A percentile compares a stretch with the other conserved stretches of the same genome.
phyloP scores from a whole-genome alignment of 2,888 invertebrate species.

The Dicyrtoma fusca region DNA sequence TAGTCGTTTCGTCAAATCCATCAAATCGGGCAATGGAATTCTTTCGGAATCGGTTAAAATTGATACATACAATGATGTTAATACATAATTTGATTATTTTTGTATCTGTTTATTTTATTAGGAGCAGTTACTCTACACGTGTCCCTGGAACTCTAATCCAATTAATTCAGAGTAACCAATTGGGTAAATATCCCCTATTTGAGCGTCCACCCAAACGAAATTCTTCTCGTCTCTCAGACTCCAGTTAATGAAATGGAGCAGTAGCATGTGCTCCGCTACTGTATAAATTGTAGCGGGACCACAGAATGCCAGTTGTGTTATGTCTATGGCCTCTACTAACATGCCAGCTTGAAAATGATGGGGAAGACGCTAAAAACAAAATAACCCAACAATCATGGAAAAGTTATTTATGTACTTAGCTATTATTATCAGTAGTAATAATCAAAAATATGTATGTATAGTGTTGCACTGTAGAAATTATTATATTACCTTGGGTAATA shows the following conservation, averaged over 20 bases:
- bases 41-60: too few species aligned
- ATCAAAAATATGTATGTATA: too few species aligned
- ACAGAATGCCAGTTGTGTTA: constrained; percentile 9
- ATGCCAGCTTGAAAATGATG: constrained; percentile 23
- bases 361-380: constrained; percentile 13
- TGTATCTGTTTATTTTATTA: neutral
- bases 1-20: too few species aligned
- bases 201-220: constrained; percentile 23
- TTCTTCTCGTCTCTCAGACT: neutral
- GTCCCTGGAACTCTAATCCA: constrained; percentile 23
- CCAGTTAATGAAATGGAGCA: constrained; percentile 17
- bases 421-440: neutral
- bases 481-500: constrained; percentile 10
- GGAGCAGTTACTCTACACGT: constrained; percentile 2
- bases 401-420: neutral
- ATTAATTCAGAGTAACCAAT: constrained; percentile 28
- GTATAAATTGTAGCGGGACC: constrained; percentile 10
- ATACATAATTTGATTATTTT: too few species aligned
- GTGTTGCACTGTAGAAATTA: too few species aligned
- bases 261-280: constrained; percentile 25
- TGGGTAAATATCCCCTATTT: constrained; percentile 18
- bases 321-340: constrained; percentile 25
- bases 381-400: neutral
- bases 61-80: too few species aligned
- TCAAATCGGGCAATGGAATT: too few species aligned